Conservation (phyloP, 2,113 vertebrate species). For the Cynoglossus semilaevis region DNA sequence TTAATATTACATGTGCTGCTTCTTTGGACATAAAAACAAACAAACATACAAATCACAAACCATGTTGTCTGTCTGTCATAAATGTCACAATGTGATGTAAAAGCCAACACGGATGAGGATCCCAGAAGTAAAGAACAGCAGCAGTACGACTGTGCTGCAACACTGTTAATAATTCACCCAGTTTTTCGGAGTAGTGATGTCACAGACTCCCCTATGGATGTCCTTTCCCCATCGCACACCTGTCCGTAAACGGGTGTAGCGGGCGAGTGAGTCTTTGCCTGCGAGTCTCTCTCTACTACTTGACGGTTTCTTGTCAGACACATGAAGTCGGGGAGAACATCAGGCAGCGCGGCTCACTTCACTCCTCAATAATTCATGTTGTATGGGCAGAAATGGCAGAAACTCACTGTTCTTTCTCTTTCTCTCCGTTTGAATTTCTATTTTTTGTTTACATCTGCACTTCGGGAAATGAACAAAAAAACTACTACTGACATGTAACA, state of each 20-base stretch:
- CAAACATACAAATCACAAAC: slow-evolving; percentile 19
- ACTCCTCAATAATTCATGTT: slow-evolving; percentile 56
- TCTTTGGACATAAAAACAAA: slow-evolving; percentile 12
- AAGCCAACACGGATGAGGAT: background rate
- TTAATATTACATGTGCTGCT: slow-evolving; percentile 18
- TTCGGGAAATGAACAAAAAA: too few species aligned
- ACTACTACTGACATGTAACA: too few species aligned
- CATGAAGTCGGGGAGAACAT: slow-evolving; percentile 15
- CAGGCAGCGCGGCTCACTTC: slow-evolving; percentile 24
- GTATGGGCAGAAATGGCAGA: slow-evolving; percentile 44
- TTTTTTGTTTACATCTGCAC: slow-evolving; percentile 2
- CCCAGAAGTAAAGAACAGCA: background rate
- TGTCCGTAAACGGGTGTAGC: slow-evolving; percentile 7
- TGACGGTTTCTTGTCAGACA: slow-evolving; percentile 32
- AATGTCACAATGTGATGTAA: slow-evolving; percentile 7
- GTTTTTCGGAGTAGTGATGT: slow-evolving; percentile 53
- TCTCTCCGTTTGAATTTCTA: slow-evolving; percentile 31
- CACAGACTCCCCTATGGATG: slow-evolving; percentile 40
- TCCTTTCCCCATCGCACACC: slow-evolving; percentile 8
- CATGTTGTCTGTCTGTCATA: slow-evolving; percentile 18
- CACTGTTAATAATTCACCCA: slow-evolving; percentile 57
- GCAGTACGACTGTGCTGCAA: slow-evolving; percentile 9
- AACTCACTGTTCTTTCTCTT: slow-evolving; percentile 14
- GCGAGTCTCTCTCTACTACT: slow-evolving; percentile 3
- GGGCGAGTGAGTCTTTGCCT: slow-evolving; percentile 8